phyloP scores from a whole-genome alignment of 2,797 vertebrate genomes.

The Gymnothorax javanicus region DNA sequence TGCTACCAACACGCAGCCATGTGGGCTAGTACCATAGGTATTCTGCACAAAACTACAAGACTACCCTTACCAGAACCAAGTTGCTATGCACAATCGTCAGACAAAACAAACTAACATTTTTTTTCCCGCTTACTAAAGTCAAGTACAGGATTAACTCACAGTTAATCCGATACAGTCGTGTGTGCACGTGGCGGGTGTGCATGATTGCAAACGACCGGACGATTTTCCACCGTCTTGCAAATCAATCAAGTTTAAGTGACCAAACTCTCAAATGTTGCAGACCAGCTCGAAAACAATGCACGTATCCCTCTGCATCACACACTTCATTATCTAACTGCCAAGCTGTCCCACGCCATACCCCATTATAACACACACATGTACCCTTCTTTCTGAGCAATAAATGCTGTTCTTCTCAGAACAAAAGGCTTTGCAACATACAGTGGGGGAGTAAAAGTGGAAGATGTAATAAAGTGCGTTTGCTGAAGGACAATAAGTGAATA shows the following conservation, averaged over 20 bases:
- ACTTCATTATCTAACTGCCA: not conserved
- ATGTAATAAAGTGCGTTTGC: not conserved
- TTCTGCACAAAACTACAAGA: not conserved
- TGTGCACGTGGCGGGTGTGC: not conserved
- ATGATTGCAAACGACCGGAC: not conserved
- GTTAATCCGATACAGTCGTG: not conserved
- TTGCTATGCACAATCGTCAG: not conserved
- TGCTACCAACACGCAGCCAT: too few species aligned
- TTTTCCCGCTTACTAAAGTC: not conserved
- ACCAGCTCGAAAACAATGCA: not conserved
- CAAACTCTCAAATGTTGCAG: not conserved
- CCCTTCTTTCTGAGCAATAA: not conserved
- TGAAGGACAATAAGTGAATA: not conserved
- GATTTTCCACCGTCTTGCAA: not conserved
- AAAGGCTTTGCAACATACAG: not conserved
- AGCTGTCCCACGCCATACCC: not conserved
- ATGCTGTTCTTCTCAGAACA: not conserved
- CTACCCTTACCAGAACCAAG: not conserved
- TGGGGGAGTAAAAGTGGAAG: not conserved
- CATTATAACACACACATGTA: not conserved
- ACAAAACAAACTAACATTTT: not conserved
- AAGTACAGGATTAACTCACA: not conserved
- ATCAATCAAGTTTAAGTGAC: not conserved
- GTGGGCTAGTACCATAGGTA: not conserved
- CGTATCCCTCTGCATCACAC: not conserved